Evolutionary conservation across 2,113 vertebrate species (phyloP).

Genomic region (Neopipo cinnamomea): DNA sequence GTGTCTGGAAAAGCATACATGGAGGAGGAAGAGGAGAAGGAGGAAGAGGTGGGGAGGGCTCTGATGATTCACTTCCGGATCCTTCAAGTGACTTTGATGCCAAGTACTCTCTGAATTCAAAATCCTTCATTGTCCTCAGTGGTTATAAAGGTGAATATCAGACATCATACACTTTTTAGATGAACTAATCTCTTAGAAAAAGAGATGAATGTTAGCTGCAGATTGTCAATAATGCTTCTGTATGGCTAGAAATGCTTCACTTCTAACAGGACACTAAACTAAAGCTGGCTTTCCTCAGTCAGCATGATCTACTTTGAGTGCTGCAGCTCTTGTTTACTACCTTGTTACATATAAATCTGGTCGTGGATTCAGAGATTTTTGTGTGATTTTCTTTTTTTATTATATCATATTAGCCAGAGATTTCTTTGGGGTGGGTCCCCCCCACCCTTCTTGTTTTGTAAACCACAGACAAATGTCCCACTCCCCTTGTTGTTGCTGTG

Average conservation of each 20-base stretch:
- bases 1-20: neutral
- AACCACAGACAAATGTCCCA: neutral
- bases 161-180: neutral
- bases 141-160: neutral
- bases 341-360: neutral
- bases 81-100: neutral
- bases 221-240: neutral
- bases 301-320: neutral
- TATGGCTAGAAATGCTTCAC: neutral
- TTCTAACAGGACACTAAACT: neutral
- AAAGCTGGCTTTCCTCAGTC: neutral
- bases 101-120: neutral
- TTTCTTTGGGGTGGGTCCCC: neutral
- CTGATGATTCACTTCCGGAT: neutral
- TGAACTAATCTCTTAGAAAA: neutral
- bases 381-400: neutral
- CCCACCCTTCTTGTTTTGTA: neutral
- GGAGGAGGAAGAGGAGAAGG: neutral
- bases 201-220: neutral
- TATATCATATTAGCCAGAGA: neutral
- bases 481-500: neutral
- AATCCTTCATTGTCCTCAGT: neutral
- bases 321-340: neutral
- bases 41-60: neutral
- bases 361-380: neutral